Evolutionary conservation across 2,113 vertebrate genomes (phyloP), one percentile per base, ranked within the genome.

Genomic region (Oryctolagus cuniculus): DNA sequence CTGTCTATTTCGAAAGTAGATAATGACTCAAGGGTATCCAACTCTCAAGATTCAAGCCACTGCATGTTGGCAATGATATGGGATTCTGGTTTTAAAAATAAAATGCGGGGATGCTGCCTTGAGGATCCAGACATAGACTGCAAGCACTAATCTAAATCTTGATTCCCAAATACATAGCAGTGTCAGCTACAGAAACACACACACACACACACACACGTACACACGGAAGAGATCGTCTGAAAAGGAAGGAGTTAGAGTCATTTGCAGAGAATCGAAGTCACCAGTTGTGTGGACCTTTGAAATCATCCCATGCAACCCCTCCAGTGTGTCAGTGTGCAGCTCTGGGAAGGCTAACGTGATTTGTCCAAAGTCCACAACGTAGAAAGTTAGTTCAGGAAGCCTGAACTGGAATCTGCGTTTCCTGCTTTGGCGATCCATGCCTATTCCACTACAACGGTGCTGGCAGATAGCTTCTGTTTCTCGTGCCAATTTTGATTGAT

Each of bases 81-180:
- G 96, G 96, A 97, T 97, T 94, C 95, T 82, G 36, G 95, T 96
- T 98, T 98, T 98, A 98, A 98, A 98, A 98, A 98, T 98, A 98
- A 98, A 98, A 97, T 97, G 95, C 93, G 66, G 78, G 97, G 89
- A 95, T 98, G 96, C 97, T 72, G 95, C 98, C 96, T 97, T 96
- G 92, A 97, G 93, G 97, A 97, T 97, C 97, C 97, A 98, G 97
- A 98, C 97, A 97, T 97, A 98, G 98, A 78, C 86, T 64, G 87
- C 66, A 89, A 97, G 86, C 86, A 97, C 38, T 3, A 86, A 9
- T 61, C 74, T 95, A 11, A 94, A 80, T 81, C 90, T 91, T 24
- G 90, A 91, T 94, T 92, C 73, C 86, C 92, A 66, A 82, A 83
- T 93, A 70, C 83, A 90, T 0, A 80, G 75, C 92, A 91, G 0